Evolutionary conservation across 2,888 invertebrate species (phyloP), one percentile per base, ranked within the genome.

Genomic region (Drosophila demipolita): DNA sequence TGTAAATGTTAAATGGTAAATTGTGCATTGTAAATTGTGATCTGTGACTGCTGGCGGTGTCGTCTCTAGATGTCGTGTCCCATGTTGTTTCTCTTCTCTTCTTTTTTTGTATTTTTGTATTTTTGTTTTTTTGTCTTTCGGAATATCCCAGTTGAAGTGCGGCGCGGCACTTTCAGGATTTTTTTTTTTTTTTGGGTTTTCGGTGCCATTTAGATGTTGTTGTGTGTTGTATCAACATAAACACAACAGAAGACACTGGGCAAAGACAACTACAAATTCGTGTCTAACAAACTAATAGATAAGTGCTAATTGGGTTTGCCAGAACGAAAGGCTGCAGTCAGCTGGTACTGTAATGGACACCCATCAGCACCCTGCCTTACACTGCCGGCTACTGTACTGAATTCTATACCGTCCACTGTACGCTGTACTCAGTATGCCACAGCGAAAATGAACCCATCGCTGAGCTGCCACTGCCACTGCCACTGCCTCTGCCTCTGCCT

Each of bases 251-350:
- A 54, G 42, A 32, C 49, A 77, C 52, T 49, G 50, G 48, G 42
- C 49, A 77, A 55, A 55, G 54, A 52, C 62, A 63, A 53, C 55
- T 62, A 65, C 38, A 50, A 75, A 63, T 82, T 80, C 73, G 66
- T 83, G 83, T 74, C 79, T 62, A 50, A 72, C 87, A 74, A 80
- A 74, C 73, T 86, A 66, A 76, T 78, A 75, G 82, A 69, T 84
- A 89, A 85, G 85, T 89, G 85, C 85, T 85, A 85, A 85, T 85
- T 85, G 82, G 80, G 82, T 84, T 75, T 77, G 65, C 73, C 79
- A 69, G 81, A 60, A 73, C 33, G 50, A 66, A 75, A 78, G 76
- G 76, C 86, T 88, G 89, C 78, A 70, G 59, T 86, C 89, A 84
- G 75, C 86, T 88, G 89, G 61, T 40, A 32, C 49, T 61, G 80